These are phyloP conservation scores for Matsumyia berberina DNA, from an alignment of 2,888 invertebrate species.

Conservation along the genomic window DNA sequence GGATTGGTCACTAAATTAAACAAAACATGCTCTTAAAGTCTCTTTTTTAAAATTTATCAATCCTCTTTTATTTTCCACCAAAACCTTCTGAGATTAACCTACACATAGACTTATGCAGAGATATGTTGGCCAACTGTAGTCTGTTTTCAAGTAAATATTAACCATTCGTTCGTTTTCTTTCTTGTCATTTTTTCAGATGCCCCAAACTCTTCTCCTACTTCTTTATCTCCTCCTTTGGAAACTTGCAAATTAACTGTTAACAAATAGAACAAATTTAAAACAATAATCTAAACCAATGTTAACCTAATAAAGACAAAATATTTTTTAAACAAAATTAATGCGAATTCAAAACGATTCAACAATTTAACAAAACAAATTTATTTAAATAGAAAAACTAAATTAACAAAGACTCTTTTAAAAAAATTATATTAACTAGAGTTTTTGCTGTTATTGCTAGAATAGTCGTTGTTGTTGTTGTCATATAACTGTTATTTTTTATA, in stretches of 20 bases:
- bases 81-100: too few species aligned
- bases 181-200: conserved; percentile 54
- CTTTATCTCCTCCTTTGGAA: conserved; percentile 51
- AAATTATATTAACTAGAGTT: conserved; percentile 45
- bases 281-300: conserved; percentile 71
- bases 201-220: conserved; percentile 48
- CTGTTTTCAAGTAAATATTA: conserved; percentile 18
- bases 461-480: conserved; percentile 72
- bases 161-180: conserved; percentile 31
- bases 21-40: too few species aligned
- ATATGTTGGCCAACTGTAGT: conserved; percentile 55
- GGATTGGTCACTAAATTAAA: too few species aligned
- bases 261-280: conserved; percentile 71
- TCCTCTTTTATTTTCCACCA: neutral
- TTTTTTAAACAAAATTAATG: conserved; percentile 51
- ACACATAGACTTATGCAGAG: conserved; percentile 58
- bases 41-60: neutral
- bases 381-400: conserved; percentile 38
- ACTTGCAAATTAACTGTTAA: conserved; percentile 65
- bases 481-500: conserved; percentile 76
- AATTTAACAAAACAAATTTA: conserved; percentile 56
- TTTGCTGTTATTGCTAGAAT: conserved; percentile 73
- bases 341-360: conserved; percentile 51
- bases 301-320: conserved; percentile 54
- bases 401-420: conserved; percentile 34